Conservation (phyloP, 2,113 vertebrate species). For the Nyctereutes procyonoides region DNA sequence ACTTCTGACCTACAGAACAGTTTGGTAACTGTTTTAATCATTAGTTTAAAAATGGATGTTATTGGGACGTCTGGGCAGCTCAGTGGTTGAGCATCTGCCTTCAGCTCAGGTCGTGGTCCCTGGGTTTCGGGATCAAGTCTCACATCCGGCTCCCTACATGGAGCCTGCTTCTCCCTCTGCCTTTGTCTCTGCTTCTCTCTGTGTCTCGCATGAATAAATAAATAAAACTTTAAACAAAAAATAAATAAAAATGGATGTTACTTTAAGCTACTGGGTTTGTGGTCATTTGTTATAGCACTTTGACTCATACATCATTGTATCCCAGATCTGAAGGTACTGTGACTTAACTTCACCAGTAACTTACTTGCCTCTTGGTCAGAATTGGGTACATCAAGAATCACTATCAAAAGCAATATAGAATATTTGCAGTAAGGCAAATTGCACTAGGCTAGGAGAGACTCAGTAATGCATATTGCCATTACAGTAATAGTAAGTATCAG, state of each 20-base stretch:
- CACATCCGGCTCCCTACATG: too few relatives aligned
- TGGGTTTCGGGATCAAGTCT: too few relatives aligned
- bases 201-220: too few relatives aligned
- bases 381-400: not conserved
- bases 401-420: slow-evolving; percentile 1
- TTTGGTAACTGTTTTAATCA: not conserved
- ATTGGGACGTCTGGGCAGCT: not conserved
- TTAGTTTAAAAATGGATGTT: not conserved
- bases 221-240: too few relatives aligned
- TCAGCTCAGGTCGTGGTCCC: too few relatives aligned
- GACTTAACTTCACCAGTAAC: not conserved
- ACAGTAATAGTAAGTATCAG: not conserved
- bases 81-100: too few relatives aligned
- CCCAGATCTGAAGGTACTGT: not conserved
- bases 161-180: too few relatives aligned
- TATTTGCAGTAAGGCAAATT: slow-evolving; percentile 25
- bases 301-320: not conserved
- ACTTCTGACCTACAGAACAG: not conserved
- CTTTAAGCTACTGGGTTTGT: not conserved
- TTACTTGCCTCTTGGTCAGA: not conserved
- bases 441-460: not conserved
- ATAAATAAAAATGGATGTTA: not conserved
- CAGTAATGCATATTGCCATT: not conserved
- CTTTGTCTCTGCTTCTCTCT: too few relatives aligned
- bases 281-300: not conserved